These are phyloP conservation scores for Phengaris alcon DNA, from an alignment of 2,888 invertebrate genomes.

Conservation along the genomic window DNA sequence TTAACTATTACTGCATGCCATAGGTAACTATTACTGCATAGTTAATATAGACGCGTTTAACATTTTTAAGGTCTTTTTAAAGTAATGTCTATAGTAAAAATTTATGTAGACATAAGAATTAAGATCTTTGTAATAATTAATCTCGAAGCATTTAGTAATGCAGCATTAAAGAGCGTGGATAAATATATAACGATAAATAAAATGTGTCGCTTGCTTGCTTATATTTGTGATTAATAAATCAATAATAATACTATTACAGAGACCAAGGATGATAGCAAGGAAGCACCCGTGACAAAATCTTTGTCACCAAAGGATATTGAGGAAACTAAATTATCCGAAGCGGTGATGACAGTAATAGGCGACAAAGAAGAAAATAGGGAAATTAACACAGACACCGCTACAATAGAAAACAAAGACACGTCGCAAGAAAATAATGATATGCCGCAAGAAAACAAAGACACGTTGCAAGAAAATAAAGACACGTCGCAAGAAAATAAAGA, in stretches of 20 bases:
- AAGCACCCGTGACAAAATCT: neutral
- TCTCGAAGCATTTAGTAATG: neutral
- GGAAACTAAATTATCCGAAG: constrained; percentile 32
- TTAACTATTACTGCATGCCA: neutral
- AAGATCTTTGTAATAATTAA: neutral
- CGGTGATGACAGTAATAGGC: constrained; percentile 35
- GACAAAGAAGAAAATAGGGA: constrained; percentile 32
- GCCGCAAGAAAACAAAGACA: constrained; percentile 26
- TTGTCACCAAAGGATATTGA: constrained; percentile 1
- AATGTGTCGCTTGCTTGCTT: neutral
- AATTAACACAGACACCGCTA: constrained; percentile 30
- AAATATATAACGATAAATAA: neutral
- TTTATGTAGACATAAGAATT: no score
- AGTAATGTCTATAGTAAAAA: no score
- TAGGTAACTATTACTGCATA: neutral
- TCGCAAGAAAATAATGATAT: constrained; percentile 12
- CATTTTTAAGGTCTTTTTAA: no score
- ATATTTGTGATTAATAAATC: neutral
- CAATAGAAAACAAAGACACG: constrained; percentile 1
- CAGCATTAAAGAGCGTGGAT: neutral
- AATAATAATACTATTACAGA: neutral
- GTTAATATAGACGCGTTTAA: no score
- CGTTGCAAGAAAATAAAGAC: constrained; percentile 35
- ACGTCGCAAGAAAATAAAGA: neutral
- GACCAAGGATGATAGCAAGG: constrained; percentile 35